These are phyloP conservation scores for Sturnira hondurensis DNA, from an alignment of 2,113 vertebrate species.

Conservation along the genomic window DNA sequence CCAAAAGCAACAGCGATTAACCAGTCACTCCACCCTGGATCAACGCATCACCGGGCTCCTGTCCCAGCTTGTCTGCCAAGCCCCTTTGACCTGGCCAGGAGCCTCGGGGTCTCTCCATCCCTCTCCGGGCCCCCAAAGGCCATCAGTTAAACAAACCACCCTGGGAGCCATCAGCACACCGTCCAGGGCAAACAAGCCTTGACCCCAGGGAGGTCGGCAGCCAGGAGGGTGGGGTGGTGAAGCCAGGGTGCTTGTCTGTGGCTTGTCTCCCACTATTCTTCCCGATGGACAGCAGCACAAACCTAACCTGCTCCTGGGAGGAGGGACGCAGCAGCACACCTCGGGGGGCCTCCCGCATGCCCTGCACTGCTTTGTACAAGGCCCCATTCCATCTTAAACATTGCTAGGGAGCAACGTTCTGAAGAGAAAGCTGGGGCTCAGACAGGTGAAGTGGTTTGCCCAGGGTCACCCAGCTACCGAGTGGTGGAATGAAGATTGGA, in stretches of 20 bases:
- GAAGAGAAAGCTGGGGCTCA: not conserved
- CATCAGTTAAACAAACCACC: conserved; percentile 53
- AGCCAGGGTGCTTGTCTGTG: not conserved
- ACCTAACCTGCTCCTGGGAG: not conserved
- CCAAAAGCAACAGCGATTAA: not conserved
- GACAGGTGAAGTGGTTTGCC: not conserved
- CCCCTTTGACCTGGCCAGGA: conserved; percentile 19
- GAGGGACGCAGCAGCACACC: not conserved
- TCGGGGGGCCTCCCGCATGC: fast-evolving
- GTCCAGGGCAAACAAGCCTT: conserved; percentile 42
- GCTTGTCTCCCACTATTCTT: not conserved
- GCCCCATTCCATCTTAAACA: not conserved
- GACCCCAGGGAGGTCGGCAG: not conserved
- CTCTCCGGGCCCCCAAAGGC: not conserved
- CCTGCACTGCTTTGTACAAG: fast-evolving
- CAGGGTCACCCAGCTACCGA: not conserved
- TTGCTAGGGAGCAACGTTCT: not conserved
- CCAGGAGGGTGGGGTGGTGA: not conserved
- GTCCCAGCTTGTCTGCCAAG: not conserved
- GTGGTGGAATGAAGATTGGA: not conserved
- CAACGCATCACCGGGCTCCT: not conserved
- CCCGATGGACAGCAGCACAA: not conserved
- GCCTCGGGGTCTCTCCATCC: not conserved
- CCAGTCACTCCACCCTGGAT: not conserved
- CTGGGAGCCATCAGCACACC: not conserved